Conservation (phyloP, 2,797 vertebrate species). For the Cetoscarus ocellatus region DNA sequence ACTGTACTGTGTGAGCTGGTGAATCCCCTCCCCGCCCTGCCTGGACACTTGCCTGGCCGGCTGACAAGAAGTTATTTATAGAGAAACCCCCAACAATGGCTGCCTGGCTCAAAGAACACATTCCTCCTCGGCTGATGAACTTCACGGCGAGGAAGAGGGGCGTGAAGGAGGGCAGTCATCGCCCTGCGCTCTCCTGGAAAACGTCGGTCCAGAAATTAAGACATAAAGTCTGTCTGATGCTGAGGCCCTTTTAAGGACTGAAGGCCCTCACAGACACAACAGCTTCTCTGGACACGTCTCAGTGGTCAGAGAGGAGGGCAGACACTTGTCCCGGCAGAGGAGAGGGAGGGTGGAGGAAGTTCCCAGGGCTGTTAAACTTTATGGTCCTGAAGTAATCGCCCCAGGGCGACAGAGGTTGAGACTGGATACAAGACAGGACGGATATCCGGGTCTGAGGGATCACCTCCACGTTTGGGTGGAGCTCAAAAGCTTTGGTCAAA, state of each 20-base stretch:
- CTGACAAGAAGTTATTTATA: slow-evolving; percentile 73
- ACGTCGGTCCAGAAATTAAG: slow-evolving; percentile 41
- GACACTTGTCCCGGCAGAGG: slow-evolving; percentile 26
- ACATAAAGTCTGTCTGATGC: slow-evolving; percentile 28
- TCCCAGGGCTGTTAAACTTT: slow-evolving; percentile 70
- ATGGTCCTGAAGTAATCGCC: slow-evolving; percentile 44
- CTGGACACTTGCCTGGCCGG: slow-evolving; percentile 35
- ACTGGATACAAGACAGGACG: slow-evolving; percentile 28
- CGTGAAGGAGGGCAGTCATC: slow-evolving; percentile 18
- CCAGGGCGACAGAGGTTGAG: slow-evolving; percentile 31
- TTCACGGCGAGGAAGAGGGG: slow-evolving; percentile 13
- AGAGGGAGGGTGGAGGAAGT: slow-evolving; percentile 55
- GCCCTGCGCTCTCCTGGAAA: slow-evolving; percentile 48
- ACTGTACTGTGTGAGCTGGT: slow-evolving; percentile 9
- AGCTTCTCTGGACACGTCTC: slow-evolving; percentile 53
- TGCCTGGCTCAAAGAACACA: slow-evolving; percentile 44
- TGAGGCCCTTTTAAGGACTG: slow-evolving; percentile 60
- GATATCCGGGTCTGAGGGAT: slow-evolving; percentile 29
- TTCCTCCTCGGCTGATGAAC: slow-evolving; percentile 59
- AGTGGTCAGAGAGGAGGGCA: slow-evolving; percentile 42
- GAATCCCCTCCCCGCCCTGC: slow-evolving; percentile 1
- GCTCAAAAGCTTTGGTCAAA: slow-evolving; percentile 20
- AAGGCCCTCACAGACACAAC: slow-evolving; percentile 6
- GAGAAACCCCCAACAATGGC: slow-evolving; percentile 53
- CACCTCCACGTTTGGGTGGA: slow-evolving; percentile 15